Conservation (phyloP, 1,140 invertebrate species). For the Drepana arcuata region DNA sequence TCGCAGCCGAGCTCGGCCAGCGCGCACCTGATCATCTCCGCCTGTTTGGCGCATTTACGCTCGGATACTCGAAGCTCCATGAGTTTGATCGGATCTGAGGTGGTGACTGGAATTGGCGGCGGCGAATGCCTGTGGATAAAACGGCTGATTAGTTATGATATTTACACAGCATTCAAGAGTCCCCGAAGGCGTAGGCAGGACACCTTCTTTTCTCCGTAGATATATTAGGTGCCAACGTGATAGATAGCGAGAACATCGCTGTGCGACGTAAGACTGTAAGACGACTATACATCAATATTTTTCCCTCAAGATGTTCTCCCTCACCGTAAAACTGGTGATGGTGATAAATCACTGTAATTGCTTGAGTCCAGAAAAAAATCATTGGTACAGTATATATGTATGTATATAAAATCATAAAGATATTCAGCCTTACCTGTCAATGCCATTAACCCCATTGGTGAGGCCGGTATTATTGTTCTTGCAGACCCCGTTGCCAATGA, state of each 20-base stretch:
- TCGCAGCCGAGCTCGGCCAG: slow-evolving; percentile 88
- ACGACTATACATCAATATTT: too few relatives aligned
- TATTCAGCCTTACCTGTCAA: slow-evolving; percentile 71
- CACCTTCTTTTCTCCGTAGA: too few relatives aligned
- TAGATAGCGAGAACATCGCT: too few relatives aligned
- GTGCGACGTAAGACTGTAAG: too few relatives aligned
- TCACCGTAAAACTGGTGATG: too few relatives aligned
- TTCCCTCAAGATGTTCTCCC: too few relatives aligned
- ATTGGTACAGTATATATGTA: background rate
- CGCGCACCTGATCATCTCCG: slow-evolving; percentile 86
- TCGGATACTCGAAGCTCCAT: slow-evolving; percentile 81
- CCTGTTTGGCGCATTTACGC: slow-evolving; percentile 84
- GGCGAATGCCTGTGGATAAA: slow-evolving; percentile 51
- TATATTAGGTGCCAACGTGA: too few relatives aligned
- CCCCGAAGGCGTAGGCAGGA: too few relatives aligned
- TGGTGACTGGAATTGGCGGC: slow-evolving; percentile 45
- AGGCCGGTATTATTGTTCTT: slow-evolving; percentile 59
- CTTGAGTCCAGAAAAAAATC: slow-evolving; percentile 1
- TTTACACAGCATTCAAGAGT: too few relatives aligned
- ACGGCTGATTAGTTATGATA: too few relatives aligned
- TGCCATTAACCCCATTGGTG: slow-evolving; percentile 57
- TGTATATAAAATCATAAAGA: background rate
- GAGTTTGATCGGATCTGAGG: slow-evolving; percentile 51
- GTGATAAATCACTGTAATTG: too few relatives aligned
- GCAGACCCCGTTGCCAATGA: slow-evolving; percentile 60